Evolutionary conservation across 2,888 invertebrate species (phyloP), one percentile per base, ranked within the genome.

Genomic region (Lasioglossum villosulum): DNA sequence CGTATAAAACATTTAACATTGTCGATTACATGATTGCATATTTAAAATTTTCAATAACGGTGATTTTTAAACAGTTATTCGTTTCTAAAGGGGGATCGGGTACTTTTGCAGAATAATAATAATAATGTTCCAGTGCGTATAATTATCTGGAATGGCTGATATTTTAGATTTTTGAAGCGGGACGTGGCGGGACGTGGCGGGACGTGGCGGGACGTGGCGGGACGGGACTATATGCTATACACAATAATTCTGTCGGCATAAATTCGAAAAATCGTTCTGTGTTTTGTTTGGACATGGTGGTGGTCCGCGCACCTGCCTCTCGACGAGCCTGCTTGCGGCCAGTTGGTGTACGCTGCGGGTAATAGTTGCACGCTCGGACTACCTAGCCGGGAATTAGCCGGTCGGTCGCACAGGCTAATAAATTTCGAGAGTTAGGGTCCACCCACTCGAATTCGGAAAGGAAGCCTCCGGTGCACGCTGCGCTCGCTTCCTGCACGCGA

Each of bases 391-490:
- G 87, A 86, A 91, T 91, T 92, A 92, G 87, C 86, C 88, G 90
- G 85, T 90, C 89, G 91, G 84, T 86, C 89, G 90, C 89, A 90
- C 89, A 86, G 86, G 82, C 91, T 91, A 91, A 91, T 91, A 91
- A 91, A 91, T 91, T 92, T 88, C 84, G 82, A 83, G 89, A 84
- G 85, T 84, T 86, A 75, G 89, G 87, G 89, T 90, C 91, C 91
- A 90, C 90, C 90, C 91, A 91, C 90, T 91, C 86, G 90, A 91
- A 91, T 91, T 91, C 90, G 90, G 89, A 91, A 91, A 91, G 91
- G 90, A 91, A 91, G 89, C 90, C 89, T 91, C 91, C 89, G 87
- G 87, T 91, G 90, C 91, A 90, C 83, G 90, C 90, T 84, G 90
- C 86, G 82, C 82, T 75, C 82, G 91, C 89, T 91, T 91, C 90